These are phyloP conservation scores for Aphodius sticticus DNA, from an alignment of 2,888 invertebrate genomes.

Conservation along the genomic window DNA sequence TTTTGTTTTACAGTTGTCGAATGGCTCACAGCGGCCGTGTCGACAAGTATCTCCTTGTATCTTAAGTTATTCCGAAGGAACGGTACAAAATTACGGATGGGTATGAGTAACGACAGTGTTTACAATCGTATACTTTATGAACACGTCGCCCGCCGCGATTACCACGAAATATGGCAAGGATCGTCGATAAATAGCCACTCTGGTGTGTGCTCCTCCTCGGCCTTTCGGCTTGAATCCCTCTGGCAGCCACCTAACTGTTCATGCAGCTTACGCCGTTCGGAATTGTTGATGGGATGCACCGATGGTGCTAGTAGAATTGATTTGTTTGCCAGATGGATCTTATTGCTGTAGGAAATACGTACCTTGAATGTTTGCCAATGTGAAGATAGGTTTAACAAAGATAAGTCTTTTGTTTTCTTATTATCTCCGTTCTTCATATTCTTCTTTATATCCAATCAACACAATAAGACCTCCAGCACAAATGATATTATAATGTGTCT, in stretches of 20 bases:
- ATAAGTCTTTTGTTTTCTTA: background rate
- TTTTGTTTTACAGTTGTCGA: constrained; percentile 14
- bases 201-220: background rate
- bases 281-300: background rate
- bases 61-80: constrained; percentile 7
- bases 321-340: background rate
- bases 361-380: background rate
- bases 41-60: constrained; percentile 11
- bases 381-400: background rate
- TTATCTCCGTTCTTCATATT: no score
- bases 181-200: constrained; percentile 21
- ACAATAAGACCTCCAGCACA: no score
- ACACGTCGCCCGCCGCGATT: constrained; percentile 21
- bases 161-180: constrained; percentile 17
- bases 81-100: constrained; percentile 21
- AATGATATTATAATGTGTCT: no score
- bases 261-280: background rate
- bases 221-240: background rate
- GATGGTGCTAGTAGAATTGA: background rate
- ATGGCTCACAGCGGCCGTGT: background rate
- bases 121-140: constrained; percentile 23
- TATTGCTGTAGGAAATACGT: background rate
- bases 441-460: no score
- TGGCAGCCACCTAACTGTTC: background rate
- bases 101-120: constrained; percentile 21